A percentile compares a stretch with the other conserved stretches of the same genome.
Conservation (phyloP, 1,140 invertebrate species). For the Penaeus japonicus region DNA sequence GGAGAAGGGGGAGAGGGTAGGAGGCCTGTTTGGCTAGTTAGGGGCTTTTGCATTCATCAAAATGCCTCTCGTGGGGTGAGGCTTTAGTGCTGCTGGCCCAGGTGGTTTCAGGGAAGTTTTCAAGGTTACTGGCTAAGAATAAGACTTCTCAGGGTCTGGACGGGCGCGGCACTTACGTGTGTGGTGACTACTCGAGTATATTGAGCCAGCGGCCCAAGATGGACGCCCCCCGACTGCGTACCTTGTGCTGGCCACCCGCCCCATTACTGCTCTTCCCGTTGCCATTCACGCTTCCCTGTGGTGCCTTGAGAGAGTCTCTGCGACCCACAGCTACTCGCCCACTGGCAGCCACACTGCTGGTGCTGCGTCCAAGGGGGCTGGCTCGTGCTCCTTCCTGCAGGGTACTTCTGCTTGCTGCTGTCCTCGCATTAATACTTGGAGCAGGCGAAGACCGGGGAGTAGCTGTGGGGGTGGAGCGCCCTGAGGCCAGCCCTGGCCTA, state of each 20-base stretch:
- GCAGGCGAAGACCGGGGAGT: conserved; percentile 41
- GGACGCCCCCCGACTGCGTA: conserved; percentile 42
- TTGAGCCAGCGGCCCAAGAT: conserved; percentile 42
- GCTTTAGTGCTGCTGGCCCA: not conserved
- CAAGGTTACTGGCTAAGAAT: conserved; percentile 11
- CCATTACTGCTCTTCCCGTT: not conserved
- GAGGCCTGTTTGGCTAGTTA: no score
- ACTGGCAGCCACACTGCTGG: not conserved
- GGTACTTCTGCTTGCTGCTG: not conserved
- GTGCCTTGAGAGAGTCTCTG: conserved; percentile 39
- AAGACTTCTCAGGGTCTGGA: conserved; percentile 27
- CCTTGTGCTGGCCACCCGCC: conserved; percentile 39
- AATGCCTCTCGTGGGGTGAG: no score
- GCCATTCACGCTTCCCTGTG: conserved; percentile 1
- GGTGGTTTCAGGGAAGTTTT: conserved; percentile 3
- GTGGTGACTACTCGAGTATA: conserved; percentile 34
- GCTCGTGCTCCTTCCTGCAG: conserved; percentile 11
- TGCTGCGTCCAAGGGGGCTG: not conserved
- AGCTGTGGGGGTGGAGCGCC: conserved; percentile 29
- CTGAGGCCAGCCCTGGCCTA: not conserved
- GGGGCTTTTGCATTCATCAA: no score
- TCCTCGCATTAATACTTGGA: conserved; percentile 28
- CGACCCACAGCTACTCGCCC: not conserved
- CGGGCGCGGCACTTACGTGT: conserved; percentile 40
- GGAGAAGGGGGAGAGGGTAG: no score